phyloP scores from a whole-genome alignment of 30 jellyfish, hydroid and myxozoan genomes.

The Pelagia noctiluca region DNA sequence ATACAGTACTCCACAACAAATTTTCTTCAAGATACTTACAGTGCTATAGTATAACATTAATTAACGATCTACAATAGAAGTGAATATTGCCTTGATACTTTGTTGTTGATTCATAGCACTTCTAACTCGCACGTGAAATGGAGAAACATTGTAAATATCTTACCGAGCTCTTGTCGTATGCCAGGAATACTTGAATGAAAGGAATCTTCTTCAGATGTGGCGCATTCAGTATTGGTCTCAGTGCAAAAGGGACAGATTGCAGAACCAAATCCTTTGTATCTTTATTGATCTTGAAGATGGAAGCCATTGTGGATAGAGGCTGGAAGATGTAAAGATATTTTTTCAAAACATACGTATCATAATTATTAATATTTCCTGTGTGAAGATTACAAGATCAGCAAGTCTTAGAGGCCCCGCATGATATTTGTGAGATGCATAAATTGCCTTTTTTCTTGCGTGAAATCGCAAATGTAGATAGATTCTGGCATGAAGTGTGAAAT shows the following conservation, averaged over 20 bases:
- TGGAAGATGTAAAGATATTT: no score
- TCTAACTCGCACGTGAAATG: neutral
- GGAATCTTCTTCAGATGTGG: constrained; percentile 34
- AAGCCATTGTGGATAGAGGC: neutral
- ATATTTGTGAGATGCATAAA: no score
- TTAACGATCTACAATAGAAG: neutral
- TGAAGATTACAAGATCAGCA: no score
- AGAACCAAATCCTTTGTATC: neutral
- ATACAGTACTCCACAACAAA: no score
- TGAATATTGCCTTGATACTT: neutral
- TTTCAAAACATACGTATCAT: no score
- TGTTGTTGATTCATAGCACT: neutral
- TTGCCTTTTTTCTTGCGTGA: no score
- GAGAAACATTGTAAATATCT: neutral
- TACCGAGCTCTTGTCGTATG: constrained; percentile 46
- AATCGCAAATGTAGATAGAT: no score
- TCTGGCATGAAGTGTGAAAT: no score
- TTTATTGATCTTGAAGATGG: neutral
- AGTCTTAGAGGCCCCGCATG: no score
- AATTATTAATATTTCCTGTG: no score
- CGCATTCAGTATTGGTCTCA: neutral
- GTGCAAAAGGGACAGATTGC: constrained; percentile 18
- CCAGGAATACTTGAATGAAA: constrained; percentile 32
- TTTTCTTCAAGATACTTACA: no score
- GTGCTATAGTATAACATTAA: no score